phyloP scores from a whole-genome alignment of 2,888 invertebrate genomes.

The Chrysopilus asiliformis region DNA sequence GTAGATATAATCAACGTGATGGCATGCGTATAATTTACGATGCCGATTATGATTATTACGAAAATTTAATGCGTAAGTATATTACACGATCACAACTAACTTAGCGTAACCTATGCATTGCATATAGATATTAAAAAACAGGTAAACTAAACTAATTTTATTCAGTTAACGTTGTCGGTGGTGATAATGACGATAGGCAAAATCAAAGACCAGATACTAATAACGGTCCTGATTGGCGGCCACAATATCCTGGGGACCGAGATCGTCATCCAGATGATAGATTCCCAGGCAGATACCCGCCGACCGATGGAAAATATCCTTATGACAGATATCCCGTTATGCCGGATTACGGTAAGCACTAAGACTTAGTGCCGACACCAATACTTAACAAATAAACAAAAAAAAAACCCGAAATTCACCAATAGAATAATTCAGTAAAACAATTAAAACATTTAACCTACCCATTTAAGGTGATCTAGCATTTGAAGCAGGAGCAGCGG shows the following conservation, averaged over 20 bases:
- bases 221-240: constrained; percentile 22
- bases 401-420: neutral
- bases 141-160: neutral
- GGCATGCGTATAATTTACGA: constrained; percentile 81
- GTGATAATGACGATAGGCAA: constrained; percentile 24
- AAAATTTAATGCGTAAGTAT: constrained; percentile 80
- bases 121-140: neutral
- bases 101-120: no score
- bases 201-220: constrained; percentile 23
- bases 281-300: constrained; percentile 29
- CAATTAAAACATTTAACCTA: no score
- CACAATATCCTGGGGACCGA: constrained; percentile 29
- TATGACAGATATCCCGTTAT: constrained; percentile 28
- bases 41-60: constrained; percentile 85
- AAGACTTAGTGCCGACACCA: no score
- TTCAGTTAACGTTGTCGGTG: constrained; percentile 37
- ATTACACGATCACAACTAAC: no score
- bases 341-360: constrained; percentile 14
- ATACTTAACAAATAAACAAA: neutral
- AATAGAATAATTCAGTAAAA: no score
- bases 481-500: no score
- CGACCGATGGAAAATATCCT: constrained; percentile 21
- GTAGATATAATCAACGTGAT: constrained; percentile 75
- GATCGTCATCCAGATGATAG: constrained; percentile 34
- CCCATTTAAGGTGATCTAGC: no score